A percentile compares a stretch with the other conserved stretches of the same genome.
These are phyloP conservation scores for Petrophora chlorosata DNA, from an alignment of 2,888 invertebrate genomes.

Conservation along the genomic window DNA sequence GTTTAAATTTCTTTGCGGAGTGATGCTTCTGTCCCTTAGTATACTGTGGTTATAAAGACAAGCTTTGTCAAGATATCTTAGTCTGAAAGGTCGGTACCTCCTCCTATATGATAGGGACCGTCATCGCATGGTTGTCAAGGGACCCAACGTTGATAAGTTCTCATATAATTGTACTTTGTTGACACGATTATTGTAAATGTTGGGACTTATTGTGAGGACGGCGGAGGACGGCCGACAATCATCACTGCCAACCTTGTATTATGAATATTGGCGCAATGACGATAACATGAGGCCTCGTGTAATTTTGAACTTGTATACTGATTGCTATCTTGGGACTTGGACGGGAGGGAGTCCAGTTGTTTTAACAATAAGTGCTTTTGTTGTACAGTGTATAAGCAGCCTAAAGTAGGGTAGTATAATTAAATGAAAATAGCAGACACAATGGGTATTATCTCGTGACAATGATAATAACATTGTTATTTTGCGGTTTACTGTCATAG, in stretches of 20 bases:
- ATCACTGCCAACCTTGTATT: constrained; percentile 23
- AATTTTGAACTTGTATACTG: constrained; percentile 20
- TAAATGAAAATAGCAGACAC: constrained; percentile 15
- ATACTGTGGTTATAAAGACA: too few relatives aligned
- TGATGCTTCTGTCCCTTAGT: too few relatives aligned
- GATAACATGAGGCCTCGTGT: constrained; percentile 20
- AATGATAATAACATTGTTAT: constrained; percentile 6
- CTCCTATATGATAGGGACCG: not conserved
- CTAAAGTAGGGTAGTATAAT: constrained; percentile 15
- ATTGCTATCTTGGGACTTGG: constrained; percentile 21
- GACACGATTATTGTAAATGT: constrained; percentile 20
- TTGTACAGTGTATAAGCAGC: constrained; percentile 4
- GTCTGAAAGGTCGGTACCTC: not conserved
- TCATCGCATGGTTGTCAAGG: constrained; percentile 23
- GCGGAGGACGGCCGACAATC: constrained; percentile 12
- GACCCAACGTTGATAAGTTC: constrained; percentile 33
- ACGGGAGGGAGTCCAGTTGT: constrained; percentile 2
- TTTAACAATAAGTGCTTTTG: constrained; percentile 16
- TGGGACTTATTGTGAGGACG: constrained; percentile 17
- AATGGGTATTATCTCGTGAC: constrained; percentile 11
- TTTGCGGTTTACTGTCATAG: not conserved
- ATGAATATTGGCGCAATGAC: constrained; percentile 33
- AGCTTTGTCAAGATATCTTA: constrained; percentile 2
- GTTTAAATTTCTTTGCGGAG: too few relatives aligned
- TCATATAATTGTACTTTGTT: constrained; percentile 23